A percentile compares a stretch with the other conserved stretches of the same genome.
Evolutionary conservation across 1,140 invertebrate species (phyloP).

Genomic region (Leptonema lineaticorne): DNA sequence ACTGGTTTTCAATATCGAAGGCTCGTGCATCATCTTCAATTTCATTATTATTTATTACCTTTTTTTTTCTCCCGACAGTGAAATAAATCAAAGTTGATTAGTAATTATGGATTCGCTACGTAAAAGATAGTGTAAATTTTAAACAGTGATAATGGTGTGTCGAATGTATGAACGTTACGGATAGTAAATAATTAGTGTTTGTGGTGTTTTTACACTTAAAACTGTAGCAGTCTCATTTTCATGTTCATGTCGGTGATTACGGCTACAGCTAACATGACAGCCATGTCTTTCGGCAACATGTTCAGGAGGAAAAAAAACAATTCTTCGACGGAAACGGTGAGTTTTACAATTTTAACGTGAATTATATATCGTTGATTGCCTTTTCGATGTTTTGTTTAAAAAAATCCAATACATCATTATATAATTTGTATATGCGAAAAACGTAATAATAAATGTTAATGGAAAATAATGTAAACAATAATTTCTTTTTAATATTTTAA

Average conservation of each 20-base stretch:
- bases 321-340: constrained; percentile 26
- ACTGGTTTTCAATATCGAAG: background rate
- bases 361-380: too few relatives aligned
- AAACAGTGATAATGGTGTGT: background rate
- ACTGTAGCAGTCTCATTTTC: background rate
- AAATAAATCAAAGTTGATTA: background rate
- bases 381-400: too few relatives aligned
- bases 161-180: background rate
- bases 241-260: constrained; percentile 37
- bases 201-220: background rate
- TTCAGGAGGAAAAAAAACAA: constrained; percentile 41
- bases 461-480: too few relatives aligned
- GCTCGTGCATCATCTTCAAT: background rate
- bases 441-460: too few relatives aligned
- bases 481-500: too few relatives aligned
- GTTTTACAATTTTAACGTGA: too few relatives aligned
- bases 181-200: background rate
- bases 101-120: background rate
- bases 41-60: background rate
- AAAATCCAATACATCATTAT: too few relatives aligned
- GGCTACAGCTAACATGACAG: constrained; percentile 37
- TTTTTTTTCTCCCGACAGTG: background rate
- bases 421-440: too few relatives aligned
- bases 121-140: background rate
- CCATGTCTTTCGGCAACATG: constrained; percentile 44